These are phyloP conservation scores for Hypanus sabinus DNA, from an alignment of 2,113 vertebrate genomes.

Conservation along the genomic window DNA sequence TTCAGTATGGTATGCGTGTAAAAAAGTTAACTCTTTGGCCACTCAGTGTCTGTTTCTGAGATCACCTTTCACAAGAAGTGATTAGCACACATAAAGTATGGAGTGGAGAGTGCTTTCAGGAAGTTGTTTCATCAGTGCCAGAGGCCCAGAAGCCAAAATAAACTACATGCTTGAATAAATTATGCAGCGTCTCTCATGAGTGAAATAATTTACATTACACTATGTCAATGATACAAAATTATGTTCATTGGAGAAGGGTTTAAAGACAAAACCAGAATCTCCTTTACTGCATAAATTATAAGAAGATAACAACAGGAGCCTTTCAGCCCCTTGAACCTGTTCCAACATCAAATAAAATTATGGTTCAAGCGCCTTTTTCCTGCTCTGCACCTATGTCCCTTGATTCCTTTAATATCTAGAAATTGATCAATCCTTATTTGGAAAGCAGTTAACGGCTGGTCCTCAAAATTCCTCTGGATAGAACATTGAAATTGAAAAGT, in stretches of 20 bases:
- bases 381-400: no score
- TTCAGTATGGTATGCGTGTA: not conserved
- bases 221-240: not conserved
- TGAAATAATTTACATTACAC: not conserved
- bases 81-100: not conserved
- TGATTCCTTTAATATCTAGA: no score
- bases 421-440: no score
- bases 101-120: not conserved
- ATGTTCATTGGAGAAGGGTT: not conserved
- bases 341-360: no score
- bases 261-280: not conserved
- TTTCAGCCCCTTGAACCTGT: no score
- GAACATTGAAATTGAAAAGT: no score
- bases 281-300: not conserved
- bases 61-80: not conserved
- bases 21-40: not conserved
- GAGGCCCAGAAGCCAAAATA: not conserved
- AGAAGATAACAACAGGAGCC: no score
- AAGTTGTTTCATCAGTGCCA: not conserved
- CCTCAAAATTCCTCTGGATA: no score
- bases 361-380: no score
- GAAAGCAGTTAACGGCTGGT: no score
- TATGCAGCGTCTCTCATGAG: no score
- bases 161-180: not conserved
- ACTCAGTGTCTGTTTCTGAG: not conserved